Evolutionary conservation across 1,140 invertebrate species (phyloP).

Genomic region (Papilio aristodemus): DNA sequence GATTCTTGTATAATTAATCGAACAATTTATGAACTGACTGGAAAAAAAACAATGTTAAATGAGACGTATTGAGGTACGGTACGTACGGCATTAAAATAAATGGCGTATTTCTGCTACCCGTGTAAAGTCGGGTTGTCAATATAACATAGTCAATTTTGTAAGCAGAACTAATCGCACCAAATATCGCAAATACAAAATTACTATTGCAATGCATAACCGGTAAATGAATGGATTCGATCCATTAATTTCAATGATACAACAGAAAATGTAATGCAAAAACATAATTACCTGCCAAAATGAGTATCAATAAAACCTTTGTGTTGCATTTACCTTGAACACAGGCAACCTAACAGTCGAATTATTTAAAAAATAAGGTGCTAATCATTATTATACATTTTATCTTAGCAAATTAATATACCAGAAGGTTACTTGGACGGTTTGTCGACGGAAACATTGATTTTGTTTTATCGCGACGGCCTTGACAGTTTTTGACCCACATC

Average conservation of each 20-base stretch:
- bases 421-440: not conserved
- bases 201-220: slow-evolving; percentile 13
- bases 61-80: too few species aligned
- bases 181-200: slow-evolving; percentile 9
- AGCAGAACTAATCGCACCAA: slow-evolving; percentile 12
- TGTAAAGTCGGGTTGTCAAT: too few species aligned
- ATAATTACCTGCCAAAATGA: slow-evolving; percentile 26
- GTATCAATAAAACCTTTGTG: slow-evolving; percentile 20
- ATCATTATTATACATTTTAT: slow-evolving; percentile 19
- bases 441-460: not conserved
- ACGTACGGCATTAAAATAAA: too few species aligned
- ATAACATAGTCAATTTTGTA: not conserved
- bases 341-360: slow-evolving; percentile 11
- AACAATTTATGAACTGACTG: too few species aligned
- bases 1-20: too few species aligned
- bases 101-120: too few species aligned
- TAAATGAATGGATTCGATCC: slow-evolving; percentile 11
- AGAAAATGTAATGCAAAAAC: slow-evolving; percentile 27
- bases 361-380: slow-evolving; percentile 13
- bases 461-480: not conserved
- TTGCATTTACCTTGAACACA: slow-evolving; percentile 25
- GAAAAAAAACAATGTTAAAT: too few species aligned
- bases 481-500: not conserved
- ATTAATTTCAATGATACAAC: slow-evolving; percentile 32
- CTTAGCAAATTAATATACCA: not conserved